Base-by-base conservation (phyloP, 2,113 vertebrate genomes). In the Bostrychus sinensis region DNA sequence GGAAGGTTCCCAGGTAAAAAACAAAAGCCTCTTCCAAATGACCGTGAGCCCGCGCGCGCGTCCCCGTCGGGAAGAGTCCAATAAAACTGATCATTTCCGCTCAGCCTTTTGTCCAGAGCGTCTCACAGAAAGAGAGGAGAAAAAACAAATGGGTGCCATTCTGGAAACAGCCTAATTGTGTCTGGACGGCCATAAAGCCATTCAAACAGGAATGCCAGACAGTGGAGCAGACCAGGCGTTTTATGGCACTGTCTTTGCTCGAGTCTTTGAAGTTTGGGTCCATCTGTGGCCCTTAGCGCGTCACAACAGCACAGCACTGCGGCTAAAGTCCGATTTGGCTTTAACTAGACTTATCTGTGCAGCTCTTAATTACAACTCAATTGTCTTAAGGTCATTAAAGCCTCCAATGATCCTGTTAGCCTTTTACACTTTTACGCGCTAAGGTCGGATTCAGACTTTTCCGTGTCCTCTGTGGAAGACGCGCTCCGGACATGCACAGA, bases 121-220 rank as follows among this genome's bases (percentile, higher is more conserved):
- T 91, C 93, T 91, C 91, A 91, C 94, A 92, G 93, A 94, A 94
- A 81, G 93, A 89, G 92, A 91, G 92, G 92, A 93, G 92, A 92
- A 93, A 83, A 93, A 94, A 95, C 94, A 97, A 96, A 95, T 94
- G 94, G 95, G 93, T 94, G 93, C 91, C 92, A 94, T 95, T 94
- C 93, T 94, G 92, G 92, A 94, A 95, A 94, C 85, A 91, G 91
- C 92, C 93, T 96, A 95, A 95, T 96, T 96, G 95, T 93, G 93
- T 94, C 94, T 96, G 96, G 94, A 94, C 94, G 94, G 95, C 91
- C 91, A 94, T 98, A 98, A 98, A 98, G 89, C 94, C 93, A 96
- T 97, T 98, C 95, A 95, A 93, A 90, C 74, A 90, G 94, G 93
- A 96, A 96, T 98, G 96, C 94, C 95, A 98, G 95, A 98, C 96